phyloP scores from a whole-genome alignment of 2,888 invertebrate species.

The Caenorhabditis virilis region DNA sequence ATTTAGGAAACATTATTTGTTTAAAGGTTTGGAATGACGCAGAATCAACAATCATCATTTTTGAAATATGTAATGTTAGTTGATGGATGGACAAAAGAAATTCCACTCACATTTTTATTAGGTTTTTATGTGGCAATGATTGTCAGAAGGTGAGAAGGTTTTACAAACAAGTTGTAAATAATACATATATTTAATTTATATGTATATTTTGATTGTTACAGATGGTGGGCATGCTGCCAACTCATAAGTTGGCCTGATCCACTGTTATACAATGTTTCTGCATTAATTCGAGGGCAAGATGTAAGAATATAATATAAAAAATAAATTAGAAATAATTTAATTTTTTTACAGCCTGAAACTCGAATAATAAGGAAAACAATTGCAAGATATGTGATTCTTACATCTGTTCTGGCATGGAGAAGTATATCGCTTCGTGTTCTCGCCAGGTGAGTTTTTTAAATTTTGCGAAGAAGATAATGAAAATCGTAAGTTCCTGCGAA shows the following conservation, averaged over 20 bases:
- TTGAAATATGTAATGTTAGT: conserved; percentile 51
- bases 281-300: conserved; percentile 56
- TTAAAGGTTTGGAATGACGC: conserved; percentile 53
- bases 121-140: conserved; percentile 63
- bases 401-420: conserved; percentile 69
- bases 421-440: conserved; percentile 68
- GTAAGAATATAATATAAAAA: conserved; percentile 35
- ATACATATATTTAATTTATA: no score
- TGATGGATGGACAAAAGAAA: conserved; percentile 57
- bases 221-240: conserved; percentile 65
- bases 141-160: conserved; percentile 41
- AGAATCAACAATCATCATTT: conserved; percentile 48
- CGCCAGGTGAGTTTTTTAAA: no score
- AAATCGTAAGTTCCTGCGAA: no score
- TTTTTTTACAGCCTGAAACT: conserved; percentile 52
- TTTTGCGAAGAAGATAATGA: no score
- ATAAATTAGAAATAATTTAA: background rate
- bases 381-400: conserved; percentile 70
- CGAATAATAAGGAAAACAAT: conserved; percentile 70
- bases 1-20: conserved; percentile 8
- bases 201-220: no score
- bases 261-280: conserved; percentile 58
- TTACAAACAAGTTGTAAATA: background rate
- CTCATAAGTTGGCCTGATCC: conserved; percentile 62
- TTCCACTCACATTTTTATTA: conserved; percentile 59